Conservation (phyloP, 2,113 vertebrate genomes). For the Limanda limanda region DNA sequence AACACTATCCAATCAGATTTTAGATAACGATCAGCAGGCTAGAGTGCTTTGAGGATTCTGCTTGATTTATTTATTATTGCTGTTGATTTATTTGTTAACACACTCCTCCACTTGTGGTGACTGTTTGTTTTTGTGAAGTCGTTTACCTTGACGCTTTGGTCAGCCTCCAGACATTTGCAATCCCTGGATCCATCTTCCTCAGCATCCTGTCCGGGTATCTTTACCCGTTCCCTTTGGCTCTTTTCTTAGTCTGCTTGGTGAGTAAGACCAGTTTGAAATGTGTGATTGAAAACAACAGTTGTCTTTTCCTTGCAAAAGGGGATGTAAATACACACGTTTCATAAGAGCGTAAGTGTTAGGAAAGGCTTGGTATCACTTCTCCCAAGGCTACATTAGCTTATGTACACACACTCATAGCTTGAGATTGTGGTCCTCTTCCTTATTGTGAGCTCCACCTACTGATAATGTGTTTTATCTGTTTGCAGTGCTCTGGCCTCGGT, state of each 20-base stretch:
- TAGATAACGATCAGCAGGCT: not conserved
- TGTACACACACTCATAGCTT: not conserved
- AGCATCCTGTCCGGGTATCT: conserved; percentile 99
- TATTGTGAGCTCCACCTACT: not conserved
- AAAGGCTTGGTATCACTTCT: not conserved
- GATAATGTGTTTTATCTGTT: conserved; percentile 42
- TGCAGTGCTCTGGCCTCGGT: conserved; percentile 95
- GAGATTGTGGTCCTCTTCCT: not conserved
- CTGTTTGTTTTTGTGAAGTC: not conserved
- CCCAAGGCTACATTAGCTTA: too few relatives aligned
- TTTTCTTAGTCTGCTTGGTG: conserved; percentile 98
- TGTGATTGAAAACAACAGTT: not conserved
- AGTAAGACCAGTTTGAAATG: conserved; percentile 70
- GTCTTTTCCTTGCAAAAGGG: not conserved
- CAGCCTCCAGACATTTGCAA: conserved; percentile 98
- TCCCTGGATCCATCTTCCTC: conserved; percentile 98
- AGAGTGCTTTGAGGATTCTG: not conserved
- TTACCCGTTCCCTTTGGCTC: conserved; percentile 95
- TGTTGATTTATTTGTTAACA: not conserved
- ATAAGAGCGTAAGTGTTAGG: too few relatives aligned
- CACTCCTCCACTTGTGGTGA: not conserved
- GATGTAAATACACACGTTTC: not conserved
- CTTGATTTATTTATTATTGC: not conserved
- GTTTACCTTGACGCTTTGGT: conserved; percentile 82
- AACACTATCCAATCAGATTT: too few relatives aligned